Conservation (phyloP, 2,888 invertebrate genomes). For the Tetrapedia diversipes region DNA sequence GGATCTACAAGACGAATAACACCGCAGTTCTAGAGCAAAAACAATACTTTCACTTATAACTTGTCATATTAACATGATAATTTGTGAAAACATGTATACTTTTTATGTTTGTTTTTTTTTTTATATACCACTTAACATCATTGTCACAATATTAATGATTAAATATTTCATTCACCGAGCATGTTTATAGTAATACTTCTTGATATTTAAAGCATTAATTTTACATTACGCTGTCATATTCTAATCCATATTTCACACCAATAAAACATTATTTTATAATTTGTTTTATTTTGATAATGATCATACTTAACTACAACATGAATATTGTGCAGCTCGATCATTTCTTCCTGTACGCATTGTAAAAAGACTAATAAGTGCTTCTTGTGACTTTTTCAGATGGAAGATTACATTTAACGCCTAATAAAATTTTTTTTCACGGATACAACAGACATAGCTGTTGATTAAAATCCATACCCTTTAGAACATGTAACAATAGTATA, state of each 20-base stretch:
- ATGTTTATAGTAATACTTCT: slow-evolving; percentile 40
- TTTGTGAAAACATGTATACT: slow-evolving; percentile 41
- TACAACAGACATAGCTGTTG: slow-evolving; percentile 30
- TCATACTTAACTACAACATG: slow-evolving; percentile 39
- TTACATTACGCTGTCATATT: slow-evolving; percentile 44
- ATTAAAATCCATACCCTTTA: slow-evolving; percentile 35
- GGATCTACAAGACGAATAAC: slow-evolving; percentile 66
- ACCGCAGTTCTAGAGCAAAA: slow-evolving; percentile 27
- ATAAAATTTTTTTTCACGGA: slow-evolving; percentile 42
- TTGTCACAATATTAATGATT: slow-evolving; percentile 43
- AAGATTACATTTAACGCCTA: slow-evolving; percentile 28
- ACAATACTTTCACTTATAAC: slow-evolving; percentile 20
- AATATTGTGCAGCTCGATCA: slow-evolving; percentile 53
- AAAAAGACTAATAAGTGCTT: slow-evolving; percentile 33
- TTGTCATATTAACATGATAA: slow-evolving; percentile 22
- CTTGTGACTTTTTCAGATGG: neutral
- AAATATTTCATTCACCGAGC: slow-evolving; percentile 31
- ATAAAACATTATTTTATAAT: slow-evolving; percentile 40
- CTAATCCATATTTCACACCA: slow-evolving; percentile 35
- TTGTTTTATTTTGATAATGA: slow-evolving; percentile 22
- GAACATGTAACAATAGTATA: slow-evolving; percentile 51
- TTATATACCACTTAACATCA: slow-evolving; percentile 38
- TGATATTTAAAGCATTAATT: slow-evolving; percentile 48
- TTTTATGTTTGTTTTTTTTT: slow-evolving; percentile 24
- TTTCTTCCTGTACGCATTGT: slow-evolving; percentile 36